Evolutionary conservation across 2,888 invertebrate genomes (phyloP).

Genomic region (Aphidoletes aphidimyza): DNA sequence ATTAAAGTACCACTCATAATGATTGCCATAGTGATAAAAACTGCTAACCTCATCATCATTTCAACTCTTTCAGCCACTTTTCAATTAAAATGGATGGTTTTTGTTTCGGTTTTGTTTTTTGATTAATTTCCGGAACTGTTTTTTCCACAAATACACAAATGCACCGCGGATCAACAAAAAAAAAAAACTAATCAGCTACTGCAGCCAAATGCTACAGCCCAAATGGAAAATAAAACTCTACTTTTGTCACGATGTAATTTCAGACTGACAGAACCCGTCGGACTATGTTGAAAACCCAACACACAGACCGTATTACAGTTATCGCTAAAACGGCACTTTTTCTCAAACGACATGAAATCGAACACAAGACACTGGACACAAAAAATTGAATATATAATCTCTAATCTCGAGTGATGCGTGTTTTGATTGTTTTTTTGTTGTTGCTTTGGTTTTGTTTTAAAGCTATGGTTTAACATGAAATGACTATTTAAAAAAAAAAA

Average conservation of each 20-base stretch:
- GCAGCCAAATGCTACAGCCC: neutral
- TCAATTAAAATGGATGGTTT: neutral
- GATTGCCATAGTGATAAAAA: neutral
- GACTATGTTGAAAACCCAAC: no score
- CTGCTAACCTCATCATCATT: constrained; percentile 4
- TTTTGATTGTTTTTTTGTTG: no score
- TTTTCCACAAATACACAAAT: neutral
- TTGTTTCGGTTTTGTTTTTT: neutral
- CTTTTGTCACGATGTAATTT: neutral
- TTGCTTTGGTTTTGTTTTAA: no score
- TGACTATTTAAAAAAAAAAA: neutral
- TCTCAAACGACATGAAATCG: no score
- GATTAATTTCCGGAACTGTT: neutral
- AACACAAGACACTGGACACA: no score
- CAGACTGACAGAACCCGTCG: neutral
- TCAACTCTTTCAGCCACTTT: neutral
- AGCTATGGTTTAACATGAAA: no score
- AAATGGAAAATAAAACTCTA: neutral
- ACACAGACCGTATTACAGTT: no score
- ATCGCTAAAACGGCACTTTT: no score
- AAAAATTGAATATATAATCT: no score
- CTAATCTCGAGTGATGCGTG: no score
- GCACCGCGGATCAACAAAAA: neutral
- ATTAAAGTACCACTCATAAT: neutral
- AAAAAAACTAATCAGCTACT: neutral